Conservation (phyloP, 2,888 invertebrate species). For the Nymphalis urticae region DNA sequence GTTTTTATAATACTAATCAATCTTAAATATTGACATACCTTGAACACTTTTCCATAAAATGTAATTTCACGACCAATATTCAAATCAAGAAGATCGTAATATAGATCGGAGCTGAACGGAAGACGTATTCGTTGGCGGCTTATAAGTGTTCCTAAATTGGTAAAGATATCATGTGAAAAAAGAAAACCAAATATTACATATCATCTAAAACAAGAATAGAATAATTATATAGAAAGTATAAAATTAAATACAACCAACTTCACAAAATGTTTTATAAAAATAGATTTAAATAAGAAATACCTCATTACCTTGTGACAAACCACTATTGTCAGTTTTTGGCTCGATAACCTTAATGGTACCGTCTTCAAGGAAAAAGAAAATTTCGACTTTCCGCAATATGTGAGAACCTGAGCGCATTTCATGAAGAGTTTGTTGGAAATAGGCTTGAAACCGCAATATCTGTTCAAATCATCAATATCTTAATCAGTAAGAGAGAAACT, state of each 20-base stretch:
- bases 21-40: constrained; percentile 50
- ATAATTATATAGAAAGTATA: too few relatives aligned
- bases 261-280: background rate
- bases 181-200: background rate
- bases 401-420: constrained; percentile 86
- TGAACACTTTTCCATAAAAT: constrained; percentile 89
- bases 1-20: background rate
- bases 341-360: constrained; percentile 94
- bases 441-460: constrained; percentile 89
- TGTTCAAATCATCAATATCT: constrained; percentile 47
- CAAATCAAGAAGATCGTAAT: constrained; percentile 91
- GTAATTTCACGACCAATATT: constrained; percentile 91
- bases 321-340: constrained; percentile 91
- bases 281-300: background rate
- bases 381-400: constrained; percentile 89
- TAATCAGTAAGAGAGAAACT: too few relatives aligned
- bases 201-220: too few relatives aligned
- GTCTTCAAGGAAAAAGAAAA: constrained; percentile 94
- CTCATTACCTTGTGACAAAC: constrained; percentile 88
- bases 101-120: constrained; percentile 87
- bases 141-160: constrained; percentile 86
- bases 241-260: too few relatives aligned
- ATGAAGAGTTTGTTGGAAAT: constrained; percentile 89
- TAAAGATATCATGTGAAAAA: background rate
- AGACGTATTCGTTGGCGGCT: constrained; percentile 91